Evolutionary conservation across 2,113 vertebrate species (phyloP).

Genomic region (Ophiodon elongatus): DNA sequence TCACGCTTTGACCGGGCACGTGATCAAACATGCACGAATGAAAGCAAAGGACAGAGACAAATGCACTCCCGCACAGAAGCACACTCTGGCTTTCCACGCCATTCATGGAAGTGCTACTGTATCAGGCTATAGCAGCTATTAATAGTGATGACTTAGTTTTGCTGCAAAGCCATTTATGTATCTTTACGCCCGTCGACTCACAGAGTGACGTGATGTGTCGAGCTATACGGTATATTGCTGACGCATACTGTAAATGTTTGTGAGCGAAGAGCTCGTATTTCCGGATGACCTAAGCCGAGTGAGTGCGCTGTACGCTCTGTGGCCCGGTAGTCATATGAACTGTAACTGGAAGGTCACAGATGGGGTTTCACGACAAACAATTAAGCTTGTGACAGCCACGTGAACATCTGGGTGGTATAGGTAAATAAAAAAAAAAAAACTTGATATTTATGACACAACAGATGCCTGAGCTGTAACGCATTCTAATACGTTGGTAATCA

Average conservation of each 20-base stretch:
- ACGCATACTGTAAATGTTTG: conserved; percentile 23
- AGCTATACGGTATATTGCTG: background rate
- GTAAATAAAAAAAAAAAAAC: background rate
- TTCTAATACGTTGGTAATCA: background rate
- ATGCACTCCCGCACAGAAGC: conserved; percentile 30
- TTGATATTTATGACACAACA: background rate
- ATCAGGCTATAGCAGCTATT: conserved; percentile 60
- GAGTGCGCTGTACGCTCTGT: background rate
- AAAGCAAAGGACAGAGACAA: conserved; percentile 50
- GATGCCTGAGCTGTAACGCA: background rate
- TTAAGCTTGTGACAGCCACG: background rate
- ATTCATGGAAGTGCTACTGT: conserved; percentile 74
- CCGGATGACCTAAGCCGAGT: conserved; percentile 9
- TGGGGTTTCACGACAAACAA: conserved; percentile 4
- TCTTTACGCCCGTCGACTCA: conserved; percentile 14
- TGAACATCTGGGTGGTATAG: background rate
- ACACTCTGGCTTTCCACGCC: conserved; percentile 64
- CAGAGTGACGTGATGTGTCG: background rate
- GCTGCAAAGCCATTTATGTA: conserved; percentile 59
- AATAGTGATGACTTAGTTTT: conserved; percentile 60
- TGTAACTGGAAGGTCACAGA: background rate
- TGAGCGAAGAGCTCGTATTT: conserved; percentile 9
- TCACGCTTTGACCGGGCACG: conserved; percentile 44
- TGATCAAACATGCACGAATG: conserved; percentile 43
- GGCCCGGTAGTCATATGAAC: background rate